Conservation (phyloP, 2,113 vertebrate species). For the Macaca fascicularis region T2T-MFA8v1.1 NC_088375.1:172440501-172441000, state of each 20-base stretch:
- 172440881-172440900: not conserved
- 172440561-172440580: not conserved
- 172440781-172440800: not conserved
- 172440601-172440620: not conserved
- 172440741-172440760: not conserved
- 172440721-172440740: not conserved
- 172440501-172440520: not conserved
- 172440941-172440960: not conserved
- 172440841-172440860: not conserved
- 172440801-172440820: not conserved
- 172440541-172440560: not conserved
- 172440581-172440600: not conserved
- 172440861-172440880: not conserved
- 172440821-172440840: not conserved
- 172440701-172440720: not conserved
- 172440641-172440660: not conserved
- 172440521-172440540: not conserved
- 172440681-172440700: not conserved
- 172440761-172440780: not conserved
- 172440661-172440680: fast-evolving
- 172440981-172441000: not conserved
- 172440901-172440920: not conserved
- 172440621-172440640: not conserved
- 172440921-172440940: not conserved
- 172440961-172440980: not conserved